phyloP scores from a whole-genome alignment of 2,797 vertebrate species.

The Choloepus didactylus region DNA sequence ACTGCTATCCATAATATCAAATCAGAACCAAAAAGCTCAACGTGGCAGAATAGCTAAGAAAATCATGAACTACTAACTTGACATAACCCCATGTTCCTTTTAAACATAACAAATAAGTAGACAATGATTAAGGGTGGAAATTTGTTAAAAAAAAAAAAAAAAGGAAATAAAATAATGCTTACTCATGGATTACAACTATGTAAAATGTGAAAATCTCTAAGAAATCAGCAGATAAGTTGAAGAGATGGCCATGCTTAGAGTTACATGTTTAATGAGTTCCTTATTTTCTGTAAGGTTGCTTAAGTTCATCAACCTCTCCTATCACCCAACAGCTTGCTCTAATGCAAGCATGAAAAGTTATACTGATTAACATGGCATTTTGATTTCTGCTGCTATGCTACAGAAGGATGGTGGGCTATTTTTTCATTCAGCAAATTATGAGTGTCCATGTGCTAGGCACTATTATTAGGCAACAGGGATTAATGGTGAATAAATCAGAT shows the following conservation, averaged over 20 bases:
- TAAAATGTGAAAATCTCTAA: conserved; percentile 61
- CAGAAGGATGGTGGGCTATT: neutral
- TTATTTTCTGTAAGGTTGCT: conserved; percentile 70
- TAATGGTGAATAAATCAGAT: conserved; percentile 30
- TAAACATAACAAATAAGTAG: conserved; percentile 10
- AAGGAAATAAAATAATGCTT: conserved; percentile 71
- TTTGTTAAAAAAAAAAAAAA: neutral
- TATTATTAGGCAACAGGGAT: neutral
- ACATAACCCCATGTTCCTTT: conserved; percentile 44
- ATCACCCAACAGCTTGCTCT: neutral
- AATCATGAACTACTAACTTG: neutral
- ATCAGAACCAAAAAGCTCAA: conserved; percentile 14
- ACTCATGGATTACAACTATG: neutral
- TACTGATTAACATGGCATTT: conserved; percentile 16
- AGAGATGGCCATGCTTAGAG: neutral
- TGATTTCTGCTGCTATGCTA: neutral
- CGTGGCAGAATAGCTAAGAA: neutral
- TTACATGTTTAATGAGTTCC: conserved; percentile 61
- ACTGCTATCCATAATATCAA: neutral
- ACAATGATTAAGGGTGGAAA: neutral
- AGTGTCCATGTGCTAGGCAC: neutral
- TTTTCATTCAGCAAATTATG: neutral
- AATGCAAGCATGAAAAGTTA: conserved; percentile 17
- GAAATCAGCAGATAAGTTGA: conserved; percentile 61
- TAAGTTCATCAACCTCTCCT: conserved; percentile 43